A percentile compares a stretch with the other conserved stretches of the same genome.
phyloP scores from a whole-genome alignment of 2,888 invertebrate species.

The Drosophila antonietae region DNA sequence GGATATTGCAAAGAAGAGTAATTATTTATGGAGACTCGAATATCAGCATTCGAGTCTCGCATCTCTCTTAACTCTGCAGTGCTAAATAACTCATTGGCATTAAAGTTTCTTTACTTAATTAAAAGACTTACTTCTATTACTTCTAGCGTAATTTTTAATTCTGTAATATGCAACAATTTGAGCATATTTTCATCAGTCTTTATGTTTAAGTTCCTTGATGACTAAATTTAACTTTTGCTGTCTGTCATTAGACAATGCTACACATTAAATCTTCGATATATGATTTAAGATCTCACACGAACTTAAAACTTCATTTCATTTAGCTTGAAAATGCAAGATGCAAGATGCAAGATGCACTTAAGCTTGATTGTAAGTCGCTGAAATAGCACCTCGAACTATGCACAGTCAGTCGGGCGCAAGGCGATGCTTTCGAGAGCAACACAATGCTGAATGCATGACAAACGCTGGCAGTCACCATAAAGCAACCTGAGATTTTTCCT shows the following conservation, averaged over 20 bases:
- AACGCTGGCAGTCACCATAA: constrained; percentile 38
- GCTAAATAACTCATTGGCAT: too few relatives aligned
- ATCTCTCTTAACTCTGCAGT: too few relatives aligned
- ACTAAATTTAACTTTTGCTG: background rate
- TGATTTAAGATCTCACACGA: background rate
- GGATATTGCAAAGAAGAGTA: background rate
- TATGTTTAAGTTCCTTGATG: too few relatives aligned
- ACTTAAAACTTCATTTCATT: constrained; percentile 41
- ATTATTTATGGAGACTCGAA: background rate
- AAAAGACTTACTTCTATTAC: too few relatives aligned
- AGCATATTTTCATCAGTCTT: too few relatives aligned
- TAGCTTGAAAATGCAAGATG: constrained; percentile 54
- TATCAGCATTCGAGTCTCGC: too few relatives aligned
- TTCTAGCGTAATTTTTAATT: too few relatives aligned
- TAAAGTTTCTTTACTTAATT: too few relatives aligned
- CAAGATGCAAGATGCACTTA: constrained; percentile 61
- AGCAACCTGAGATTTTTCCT: constrained; percentile 49
- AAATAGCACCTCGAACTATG: constrained; percentile 22
- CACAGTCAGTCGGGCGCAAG: constrained; percentile 6
- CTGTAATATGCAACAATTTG: too few relatives aligned
- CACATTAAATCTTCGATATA: background rate
- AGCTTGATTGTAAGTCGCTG: constrained; percentile 28
- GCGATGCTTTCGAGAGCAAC: constrained; percentile 11
- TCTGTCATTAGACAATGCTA: background rate
- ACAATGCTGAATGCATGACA: constrained; percentile 50